Conservation (phyloP, 2,797 vertebrate genomes). For the Champsocephalus esox region DNA sequence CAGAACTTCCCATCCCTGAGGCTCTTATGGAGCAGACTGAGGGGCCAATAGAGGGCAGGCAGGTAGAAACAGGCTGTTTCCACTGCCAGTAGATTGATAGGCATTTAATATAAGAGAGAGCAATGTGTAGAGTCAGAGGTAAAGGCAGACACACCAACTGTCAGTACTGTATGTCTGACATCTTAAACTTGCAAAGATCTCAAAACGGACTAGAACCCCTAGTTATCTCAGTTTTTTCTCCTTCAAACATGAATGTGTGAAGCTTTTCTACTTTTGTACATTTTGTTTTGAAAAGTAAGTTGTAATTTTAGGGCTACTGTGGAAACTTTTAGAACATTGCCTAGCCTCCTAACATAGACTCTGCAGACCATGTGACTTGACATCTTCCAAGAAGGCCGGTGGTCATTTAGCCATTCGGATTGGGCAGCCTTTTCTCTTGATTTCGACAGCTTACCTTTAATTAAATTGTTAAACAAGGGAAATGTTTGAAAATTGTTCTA, state of each 20-base stretch:
- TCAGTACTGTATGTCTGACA: not conserved
- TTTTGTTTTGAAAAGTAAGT: no score
- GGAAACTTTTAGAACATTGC: not conserved
- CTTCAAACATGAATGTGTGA: no score
- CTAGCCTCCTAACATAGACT: not conserved
- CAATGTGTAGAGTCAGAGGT: conserved; percentile 6
- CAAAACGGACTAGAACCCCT: not conserved
- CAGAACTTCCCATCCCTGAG: conserved; percentile 28
- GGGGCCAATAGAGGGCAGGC: conserved; percentile 18
- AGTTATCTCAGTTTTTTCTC: not conserved
- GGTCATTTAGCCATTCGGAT: not conserved
- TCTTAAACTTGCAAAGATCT: not conserved
- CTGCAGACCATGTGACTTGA: not conserved
- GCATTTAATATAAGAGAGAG: conserved; percentile 17
- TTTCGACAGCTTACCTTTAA: not conserved
- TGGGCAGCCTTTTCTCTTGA: not conserved
- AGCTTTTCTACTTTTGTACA: no score
- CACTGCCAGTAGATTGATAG: conserved; percentile 8
- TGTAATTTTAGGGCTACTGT: not conserved
- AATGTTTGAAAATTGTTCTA: not conserved
- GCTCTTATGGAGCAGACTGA: conserved; percentile 38
- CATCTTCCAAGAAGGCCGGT: not conserved
- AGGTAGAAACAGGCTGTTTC: conserved; percentile 25
- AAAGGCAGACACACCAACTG: not conserved
- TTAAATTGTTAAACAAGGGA: not conserved